These are phyloP conservation scores for Lasius platythorax DNA, from an alignment of 2,888 invertebrate species.

Conservation along the genomic window DNA sequence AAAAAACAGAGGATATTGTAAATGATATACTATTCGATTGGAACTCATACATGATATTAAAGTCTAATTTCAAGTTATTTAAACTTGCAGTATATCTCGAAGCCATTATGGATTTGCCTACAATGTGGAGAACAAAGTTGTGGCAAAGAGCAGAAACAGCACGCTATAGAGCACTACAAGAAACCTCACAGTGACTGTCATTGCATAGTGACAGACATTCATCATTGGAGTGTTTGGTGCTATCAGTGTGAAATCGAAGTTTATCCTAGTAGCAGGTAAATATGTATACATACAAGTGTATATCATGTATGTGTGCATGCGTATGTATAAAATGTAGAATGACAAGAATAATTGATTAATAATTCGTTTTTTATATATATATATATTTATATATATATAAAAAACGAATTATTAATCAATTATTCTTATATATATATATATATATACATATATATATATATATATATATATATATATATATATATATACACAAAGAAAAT, in stretches of 20 bases:
- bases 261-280: slow-evolving; percentile 86
- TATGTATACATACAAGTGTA: background rate
- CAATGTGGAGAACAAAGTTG: slow-evolving; percentile 93
- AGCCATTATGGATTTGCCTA: slow-evolving; percentile 91
- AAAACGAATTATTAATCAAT: too few relatives aligned
- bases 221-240: slow-evolving; percentile 92
- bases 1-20: slow-evolving; percentile 85
- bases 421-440: too few relatives aligned
- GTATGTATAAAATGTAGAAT: too few relatives aligned
- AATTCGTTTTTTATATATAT: too few relatives aligned
- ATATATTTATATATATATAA: too few relatives aligned
- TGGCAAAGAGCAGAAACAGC: slow-evolving; percentile 90
- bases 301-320: too few relatives aligned
- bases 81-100: slow-evolving; percentile 67
- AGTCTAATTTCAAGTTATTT: background rate
- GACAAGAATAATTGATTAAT: too few relatives aligned
- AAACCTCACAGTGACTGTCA: slow-evolving; percentile 93
- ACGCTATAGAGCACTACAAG: slow-evolving; percentile 92
- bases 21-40: background rate
- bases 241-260: slow-evolving; percentile 92
- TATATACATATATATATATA: too few relatives aligned
- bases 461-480: too few relatives aligned
- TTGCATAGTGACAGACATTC: slow-evolving; percentile 91
- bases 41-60: background rate
- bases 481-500: too few relatives aligned